A percentile compares a stretch with the other conserved stretches of the same genome.
These are phyloP conservation scores for Drosophila erecta DNA, from an alignment of 1,140 invertebrate genomes.

Conservation along the genomic window DNA sequence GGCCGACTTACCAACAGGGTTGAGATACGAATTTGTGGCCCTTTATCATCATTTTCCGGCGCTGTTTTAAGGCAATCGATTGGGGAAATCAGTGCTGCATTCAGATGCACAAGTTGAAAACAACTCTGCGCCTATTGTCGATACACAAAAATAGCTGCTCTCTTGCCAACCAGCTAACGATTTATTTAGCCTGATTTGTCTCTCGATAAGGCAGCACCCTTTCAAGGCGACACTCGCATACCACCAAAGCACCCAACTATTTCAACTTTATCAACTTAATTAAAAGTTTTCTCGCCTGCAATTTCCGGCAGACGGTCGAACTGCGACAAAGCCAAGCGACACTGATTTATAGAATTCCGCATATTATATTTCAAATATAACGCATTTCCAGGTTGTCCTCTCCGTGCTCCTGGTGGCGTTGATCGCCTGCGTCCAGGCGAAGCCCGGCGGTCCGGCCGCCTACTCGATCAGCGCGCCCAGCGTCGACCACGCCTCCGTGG, in stretches of 20 bases:
- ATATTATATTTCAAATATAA: neutral
- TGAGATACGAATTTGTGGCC: too few relatives aligned
- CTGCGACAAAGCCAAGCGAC: neutral
- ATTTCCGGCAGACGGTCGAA: conserved; percentile 53
- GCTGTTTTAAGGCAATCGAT: too few relatives aligned
- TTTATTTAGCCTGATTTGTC: neutral
- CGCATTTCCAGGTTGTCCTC: conserved; percentile 65
- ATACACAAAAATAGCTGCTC: neutral
- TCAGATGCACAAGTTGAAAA: too few relatives aligned
- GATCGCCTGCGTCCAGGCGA: conserved; percentile 70
- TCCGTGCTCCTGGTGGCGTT: conserved; percentile 69
- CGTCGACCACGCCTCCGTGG: conserved; percentile 85
- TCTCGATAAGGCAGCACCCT: neutral
- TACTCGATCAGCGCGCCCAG: conserved; percentile 85
- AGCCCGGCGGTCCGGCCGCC: conserved; percentile 85
- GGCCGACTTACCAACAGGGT: too few relatives aligned
- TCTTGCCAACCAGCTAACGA: neutral
- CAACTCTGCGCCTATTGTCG: neutral
- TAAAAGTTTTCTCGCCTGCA: conserved; percentile 72
- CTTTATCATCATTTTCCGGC: too few relatives aligned
- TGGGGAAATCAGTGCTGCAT: too few relatives aligned
- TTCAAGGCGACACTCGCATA: too few relatives aligned
- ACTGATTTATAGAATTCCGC: neutral
- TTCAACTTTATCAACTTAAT: conserved; percentile 73
- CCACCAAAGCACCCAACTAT: too few relatives aligned